Base-by-base conservation (phyloP, 2,888 invertebrate species). In the Meliscaeva auricollis region DNA sequence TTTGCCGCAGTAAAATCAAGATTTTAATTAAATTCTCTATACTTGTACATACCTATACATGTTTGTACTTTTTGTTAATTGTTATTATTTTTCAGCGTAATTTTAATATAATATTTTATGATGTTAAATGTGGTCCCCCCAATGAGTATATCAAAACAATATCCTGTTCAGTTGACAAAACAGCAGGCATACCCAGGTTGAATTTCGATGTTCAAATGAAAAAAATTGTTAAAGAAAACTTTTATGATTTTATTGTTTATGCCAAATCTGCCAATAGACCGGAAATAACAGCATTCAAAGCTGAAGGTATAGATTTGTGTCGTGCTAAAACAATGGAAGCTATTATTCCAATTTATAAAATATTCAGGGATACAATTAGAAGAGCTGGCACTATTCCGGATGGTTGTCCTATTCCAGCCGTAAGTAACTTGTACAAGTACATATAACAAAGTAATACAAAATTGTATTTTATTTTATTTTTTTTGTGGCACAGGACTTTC, bases 381-480 rank as follows among this genome's bases (percentile, higher is more conserved):
- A 58, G 2, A 58, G 17, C 58, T 38, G 35, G 58, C 13, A 11
- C 3, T 17, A 1, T 58, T 5, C 58, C 58, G 4, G 9, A 4
- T 11, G 38, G 35, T 35, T 58, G 58, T 58, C 58, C 58, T 20
- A 38, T 58, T 38, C 6, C 58, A 38, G 58, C 58, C 9, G 58
- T 58, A 38, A 38, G 58, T 38, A 26, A n/a, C n/a, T n/a, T n/a
- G n/a, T n/a, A n/a, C n/a, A n/a, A n/a, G n/a, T n/a, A n/a, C n/a
- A n/a, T n/a, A n/a, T n/a, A n/a, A n/a, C n/a, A n/a, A n/a, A n/a
- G n/a, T n/a, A n/a, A n/a, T n/a, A n/a, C n/a, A n/a, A n/a, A n/a
- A n/a, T n/a, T n/a, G n/a, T 0, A 1, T 54, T 46, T 3, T 5
- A 9, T 15, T 46, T 44, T 15, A 0, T n/a, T 46, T 6, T 26